These are phyloP conservation scores for Cyanistes caeruleus DNA, from an alignment of 2,113 vertebrate genomes.

Conservation along the genomic window DNA sequence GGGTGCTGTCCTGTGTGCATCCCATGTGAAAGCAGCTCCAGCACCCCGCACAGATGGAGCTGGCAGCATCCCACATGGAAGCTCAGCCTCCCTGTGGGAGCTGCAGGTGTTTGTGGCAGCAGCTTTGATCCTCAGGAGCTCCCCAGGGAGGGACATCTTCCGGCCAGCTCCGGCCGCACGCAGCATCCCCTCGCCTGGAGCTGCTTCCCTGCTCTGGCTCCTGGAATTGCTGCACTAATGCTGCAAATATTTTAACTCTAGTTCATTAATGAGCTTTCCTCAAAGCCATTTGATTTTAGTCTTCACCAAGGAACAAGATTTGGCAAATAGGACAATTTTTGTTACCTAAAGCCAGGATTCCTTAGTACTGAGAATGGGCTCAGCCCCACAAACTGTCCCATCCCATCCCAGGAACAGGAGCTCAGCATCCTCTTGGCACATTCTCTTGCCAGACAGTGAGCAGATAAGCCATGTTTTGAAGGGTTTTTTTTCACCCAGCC, in stretches of 20 bases:
- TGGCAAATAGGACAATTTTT: neutral
- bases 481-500: neutral
- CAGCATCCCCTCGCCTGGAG: neutral
- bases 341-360: neutral
- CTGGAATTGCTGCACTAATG: neutral
- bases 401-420: neutral
- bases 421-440: neutral
- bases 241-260: neutral
- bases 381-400: neutral
- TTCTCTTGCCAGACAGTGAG: neutral
- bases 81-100: neutral
- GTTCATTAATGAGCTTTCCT: neutral
- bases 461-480: neutral
- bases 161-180: rapidly evolving
- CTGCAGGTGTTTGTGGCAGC: slow-evolving; percentile 32
- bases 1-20: rapidly evolving
- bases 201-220: neutral
- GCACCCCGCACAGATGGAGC: neutral
- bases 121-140: neutral
- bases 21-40: rapidly evolving
- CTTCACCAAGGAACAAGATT: neutral
- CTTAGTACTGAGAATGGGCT: neutral
- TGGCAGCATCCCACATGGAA: neutral
- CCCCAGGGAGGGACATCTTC: neutral
- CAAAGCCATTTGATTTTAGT: neutral